phyloP scores from a whole-genome alignment of 2,888 invertebrate species.

The Mycalesis mineus region DNA sequence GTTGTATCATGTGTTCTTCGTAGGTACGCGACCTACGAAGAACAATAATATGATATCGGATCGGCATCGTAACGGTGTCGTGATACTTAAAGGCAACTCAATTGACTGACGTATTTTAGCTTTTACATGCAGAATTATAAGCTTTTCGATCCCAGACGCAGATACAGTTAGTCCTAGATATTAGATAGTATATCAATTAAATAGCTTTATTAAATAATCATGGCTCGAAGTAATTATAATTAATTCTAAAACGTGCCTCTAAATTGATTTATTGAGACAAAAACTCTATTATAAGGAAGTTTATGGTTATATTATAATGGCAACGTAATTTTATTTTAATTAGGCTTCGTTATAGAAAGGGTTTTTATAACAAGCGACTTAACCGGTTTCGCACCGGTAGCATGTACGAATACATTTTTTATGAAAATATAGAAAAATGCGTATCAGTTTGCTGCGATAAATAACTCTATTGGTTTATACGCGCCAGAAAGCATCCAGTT shows the following conservation, averaged over 20 bases:
- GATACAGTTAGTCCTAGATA: conserved; percentile 25
- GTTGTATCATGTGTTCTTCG: no score
- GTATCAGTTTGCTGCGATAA: no score
- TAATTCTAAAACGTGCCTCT: conserved; percentile 10
- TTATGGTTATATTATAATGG: not conserved
- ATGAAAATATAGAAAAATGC: no score
- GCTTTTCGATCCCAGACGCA: conserved; percentile 21
- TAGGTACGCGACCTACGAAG: no score
- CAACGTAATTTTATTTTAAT: no score
- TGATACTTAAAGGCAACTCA: not conserved
- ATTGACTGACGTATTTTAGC: conserved; percentile 28
- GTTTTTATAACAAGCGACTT: no score
- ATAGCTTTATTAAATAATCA: conserved; percentile 26
- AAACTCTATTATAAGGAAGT: not conserved
- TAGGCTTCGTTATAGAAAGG: no score
- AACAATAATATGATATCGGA: no score
- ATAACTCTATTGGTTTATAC: not conserved
- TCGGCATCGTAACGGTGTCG: conserved; percentile 5
- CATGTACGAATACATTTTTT: no score
- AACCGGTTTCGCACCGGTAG: no score
- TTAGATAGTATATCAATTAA: conserved; percentile 28
- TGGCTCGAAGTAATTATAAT: conserved; percentile 14
- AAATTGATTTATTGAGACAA: conserved; percentile 13
- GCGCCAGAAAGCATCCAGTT: not conserved
- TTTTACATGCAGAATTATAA: conserved; percentile 27